A percentile compares a stretch with the other conserved stretches of the same genome.
Evolutionary conservation across 2,888 invertebrate species (phyloP).

Genomic region (Tryphoninae sp.): DNA sequence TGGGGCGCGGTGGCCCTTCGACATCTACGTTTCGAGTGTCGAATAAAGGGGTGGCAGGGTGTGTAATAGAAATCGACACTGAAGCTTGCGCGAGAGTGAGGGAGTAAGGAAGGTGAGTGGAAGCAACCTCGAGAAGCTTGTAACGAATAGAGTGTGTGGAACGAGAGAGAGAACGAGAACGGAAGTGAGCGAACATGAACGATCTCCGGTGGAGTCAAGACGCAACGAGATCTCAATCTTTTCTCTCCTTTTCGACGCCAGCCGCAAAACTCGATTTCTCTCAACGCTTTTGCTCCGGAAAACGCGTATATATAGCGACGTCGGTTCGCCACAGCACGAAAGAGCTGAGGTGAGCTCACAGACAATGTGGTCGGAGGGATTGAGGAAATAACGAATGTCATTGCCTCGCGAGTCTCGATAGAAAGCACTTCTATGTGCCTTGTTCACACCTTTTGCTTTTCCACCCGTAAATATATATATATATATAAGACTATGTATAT

Average conservation of each 20-base stretch:
- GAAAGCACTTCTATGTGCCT: constrained; percentile 21
- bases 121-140: constrained; percentile 46
- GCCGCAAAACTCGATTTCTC: constrained; percentile 55
- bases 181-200: constrained; percentile 30
- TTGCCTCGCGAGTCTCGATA: constrained; percentile 7
- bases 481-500: neutral
- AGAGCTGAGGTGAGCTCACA: constrained; percentile 31
- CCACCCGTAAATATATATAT: neutral
- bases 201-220: constrained; percentile 8
- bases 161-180: constrained; percentile 37
- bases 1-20: constrained; percentile 30
- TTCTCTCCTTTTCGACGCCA: constrained; percentile 32
- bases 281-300: constrained; percentile 35
- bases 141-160: constrained; percentile 32
- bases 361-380: constrained; percentile 29
- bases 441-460: constrained; percentile 13
- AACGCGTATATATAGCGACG: neutral
- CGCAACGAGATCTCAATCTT: constrained; percentile 58
- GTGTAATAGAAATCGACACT: constrained; percentile 59
- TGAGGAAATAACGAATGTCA: constrained; percentile 45
- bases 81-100: constrained; percentile 23
- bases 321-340: constrained; percentile 3
- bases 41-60: constrained; percentile 49
- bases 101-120: constrained; percentile 40
- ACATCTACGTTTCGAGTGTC: constrained; percentile 51